Evolutionary conservation across 2,888 invertebrate species (phyloP).

Genomic region (Tethea ocularis): DNA sequence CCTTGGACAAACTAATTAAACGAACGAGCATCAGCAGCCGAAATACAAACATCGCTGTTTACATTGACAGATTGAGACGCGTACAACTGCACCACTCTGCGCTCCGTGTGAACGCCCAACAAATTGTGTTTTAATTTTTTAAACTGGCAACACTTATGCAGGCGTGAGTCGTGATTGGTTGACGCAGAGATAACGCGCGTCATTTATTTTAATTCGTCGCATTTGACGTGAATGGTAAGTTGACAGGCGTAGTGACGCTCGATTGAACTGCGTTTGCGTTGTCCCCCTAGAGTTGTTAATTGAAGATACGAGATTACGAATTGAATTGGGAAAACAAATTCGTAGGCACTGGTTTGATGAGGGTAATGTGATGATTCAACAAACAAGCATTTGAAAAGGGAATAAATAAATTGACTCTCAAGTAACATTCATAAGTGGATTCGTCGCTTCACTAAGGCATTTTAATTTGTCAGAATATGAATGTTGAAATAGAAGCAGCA

Average conservation of each 20-base stretch:
- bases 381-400: constrained; percentile 3
- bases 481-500: too few relatives aligned
- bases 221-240: constrained; percentile 41
- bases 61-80: constrained; percentile 71
- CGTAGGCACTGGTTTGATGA: not conserved
- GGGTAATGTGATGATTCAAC: not conserved
- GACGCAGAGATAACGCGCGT: constrained; percentile 62
- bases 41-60: constrained; percentile 73
- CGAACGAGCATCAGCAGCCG: constrained; percentile 54
- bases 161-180: constrained; percentile 55
- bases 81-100: constrained; percentile 38
- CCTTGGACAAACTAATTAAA: constrained; percentile 68
- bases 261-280: constrained; percentile 13
- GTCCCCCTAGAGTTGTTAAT: constrained; percentile 34
- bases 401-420: not conserved
- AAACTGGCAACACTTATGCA: constrained; percentile 69
- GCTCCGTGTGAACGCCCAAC: constrained; percentile 42
- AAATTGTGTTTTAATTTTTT: constrained; percentile 79
- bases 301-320: constrained; percentile 34
- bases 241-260: constrained; percentile 39
- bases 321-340: constrained; percentile 25
- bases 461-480: not conserved
- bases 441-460: not conserved
- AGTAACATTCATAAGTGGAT: not conserved
- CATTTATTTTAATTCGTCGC: constrained; percentile 81